Percentiles rank a stretch among this genome's conserved stretches.
phyloP scores from a whole-genome alignment of 2,797 vertebrate genomes.

The Alexandromys oeconomus region DNA sequence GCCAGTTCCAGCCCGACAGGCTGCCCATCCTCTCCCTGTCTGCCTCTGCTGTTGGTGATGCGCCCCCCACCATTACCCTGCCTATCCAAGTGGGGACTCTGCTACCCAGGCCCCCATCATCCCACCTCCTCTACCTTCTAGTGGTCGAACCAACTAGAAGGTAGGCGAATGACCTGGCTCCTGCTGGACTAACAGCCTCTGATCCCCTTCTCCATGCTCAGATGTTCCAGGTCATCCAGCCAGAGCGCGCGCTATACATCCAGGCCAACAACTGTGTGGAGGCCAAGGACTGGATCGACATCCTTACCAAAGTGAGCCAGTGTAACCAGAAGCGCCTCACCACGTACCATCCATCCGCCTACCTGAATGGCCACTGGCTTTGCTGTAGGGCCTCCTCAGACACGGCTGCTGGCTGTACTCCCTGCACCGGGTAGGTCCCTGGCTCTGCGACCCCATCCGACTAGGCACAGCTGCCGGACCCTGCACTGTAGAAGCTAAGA shows the following conservation, averaged over 20 bases:
- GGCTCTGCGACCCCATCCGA: fast-evolving
- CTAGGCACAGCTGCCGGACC: fast-evolving
- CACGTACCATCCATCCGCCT: slow-evolving; percentile 97
- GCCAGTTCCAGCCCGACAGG: background rate
- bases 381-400: slow-evolving; percentile 96
- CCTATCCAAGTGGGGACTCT: background rate
- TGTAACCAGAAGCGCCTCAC: slow-evolving; percentile 98
- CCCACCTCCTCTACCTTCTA: background rate
- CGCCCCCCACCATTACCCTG: fast-evolving
- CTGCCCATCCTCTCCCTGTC: background rate
- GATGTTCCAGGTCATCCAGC: slow-evolving; percentile 99
- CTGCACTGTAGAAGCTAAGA: fast-evolving
- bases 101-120: background rate
- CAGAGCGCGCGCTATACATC: slow-evolving; percentile 97
- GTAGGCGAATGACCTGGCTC: background rate
- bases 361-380: slow-evolving; percentile 98
- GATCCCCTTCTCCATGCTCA: slow-evolving; percentile 77
- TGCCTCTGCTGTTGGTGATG: background rate
- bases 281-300: slow-evolving; percentile 98
- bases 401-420: slow-evolving; percentile 93
- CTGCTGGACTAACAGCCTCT: background rate
- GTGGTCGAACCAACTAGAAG: background rate
- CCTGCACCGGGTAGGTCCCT: slow-evolving; percentile 94
- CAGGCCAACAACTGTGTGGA: slow-evolving; percentile 99
- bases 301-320: slow-evolving; percentile 99